Conservation (phyloP, 2,797 vertebrate genomes). For the Basileuterus tristriatus region DNA sequence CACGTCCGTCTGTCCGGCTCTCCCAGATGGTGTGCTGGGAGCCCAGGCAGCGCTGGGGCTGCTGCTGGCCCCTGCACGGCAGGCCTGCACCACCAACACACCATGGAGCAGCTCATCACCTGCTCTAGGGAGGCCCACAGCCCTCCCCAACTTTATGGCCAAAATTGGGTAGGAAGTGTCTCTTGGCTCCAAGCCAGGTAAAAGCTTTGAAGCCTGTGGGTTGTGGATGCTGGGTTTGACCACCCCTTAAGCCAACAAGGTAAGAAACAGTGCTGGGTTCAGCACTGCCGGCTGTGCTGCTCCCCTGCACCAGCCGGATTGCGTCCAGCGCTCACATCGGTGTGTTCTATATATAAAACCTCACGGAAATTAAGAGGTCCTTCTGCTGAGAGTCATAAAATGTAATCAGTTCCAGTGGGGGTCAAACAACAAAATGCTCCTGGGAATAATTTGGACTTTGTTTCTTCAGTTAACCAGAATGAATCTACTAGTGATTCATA, state of each 20-base stretch:
- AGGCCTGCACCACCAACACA: fast-evolving
- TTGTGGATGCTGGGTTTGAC: neutral
- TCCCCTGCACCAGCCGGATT: fast-evolving
- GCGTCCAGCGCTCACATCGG: fast-evolving
- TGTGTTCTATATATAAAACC: neutral
- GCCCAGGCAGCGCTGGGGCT: fast-evolving
- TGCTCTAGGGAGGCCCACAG: fast-evolving
- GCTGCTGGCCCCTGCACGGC: fast-evolving
- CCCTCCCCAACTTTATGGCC: neutral
- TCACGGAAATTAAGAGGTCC: neutral
- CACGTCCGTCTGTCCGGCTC: fast-evolving
- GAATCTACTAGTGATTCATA: neutral
- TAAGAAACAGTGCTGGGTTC: fast-evolving
- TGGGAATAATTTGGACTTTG: neutral
- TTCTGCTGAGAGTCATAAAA: conserved; percentile 17
- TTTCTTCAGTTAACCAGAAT: conserved; percentile 20
- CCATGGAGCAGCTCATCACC: neutral
- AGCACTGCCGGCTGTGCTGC: fast-evolving
- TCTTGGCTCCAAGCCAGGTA: neutral
- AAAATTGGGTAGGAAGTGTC: neutral
- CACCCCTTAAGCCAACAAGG: fast-evolving
- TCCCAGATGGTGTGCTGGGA: fast-evolving
- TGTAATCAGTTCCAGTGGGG: neutral
- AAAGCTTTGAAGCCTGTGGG: neutral
- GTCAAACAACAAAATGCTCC: neutral